A percentile compares a stretch with the other conserved stretches of the same genome.
Conservation (phyloP, 2,797 vertebrate species). For the Anomalospiza imberbis region DNA sequence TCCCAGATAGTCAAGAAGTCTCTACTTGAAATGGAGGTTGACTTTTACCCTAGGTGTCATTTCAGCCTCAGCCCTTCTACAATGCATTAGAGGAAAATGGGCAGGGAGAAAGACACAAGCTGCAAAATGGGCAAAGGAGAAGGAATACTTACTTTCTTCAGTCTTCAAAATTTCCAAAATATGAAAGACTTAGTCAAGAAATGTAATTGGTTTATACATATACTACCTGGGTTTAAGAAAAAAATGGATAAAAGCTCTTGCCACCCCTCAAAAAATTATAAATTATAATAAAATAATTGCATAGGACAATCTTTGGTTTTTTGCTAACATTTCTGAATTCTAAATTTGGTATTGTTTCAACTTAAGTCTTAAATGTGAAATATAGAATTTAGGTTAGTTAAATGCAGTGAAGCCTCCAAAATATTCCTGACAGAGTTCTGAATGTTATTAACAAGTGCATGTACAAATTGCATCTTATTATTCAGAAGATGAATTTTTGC, state of each 20-base stretch:
- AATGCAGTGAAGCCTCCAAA: neutral
- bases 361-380: neutral
- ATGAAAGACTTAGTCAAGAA: neutral
- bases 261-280: accelerated
- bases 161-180: neutral
- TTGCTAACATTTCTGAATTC: neutral
- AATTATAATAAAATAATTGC: neutral
- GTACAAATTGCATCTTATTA: conserved; percentile 37
- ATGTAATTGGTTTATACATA: neutral
- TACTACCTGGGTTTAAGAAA: neutral
- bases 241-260: neutral
- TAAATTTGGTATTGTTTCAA: conserved; percentile 4
- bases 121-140: neutral
- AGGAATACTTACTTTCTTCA: neutral
- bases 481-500: conserved; percentile 41
- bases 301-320: neutral
- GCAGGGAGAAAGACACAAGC: neutral
- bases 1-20: neutral
- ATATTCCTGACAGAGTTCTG: neutral
- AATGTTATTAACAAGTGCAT: conserved; percentile 36
- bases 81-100: neutral
- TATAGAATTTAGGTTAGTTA: neutral
- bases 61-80: neutral
- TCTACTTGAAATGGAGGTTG: neutral
- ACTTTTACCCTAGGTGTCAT: neutral